A percentile compares a stretch with the other conserved stretches of the same genome.
phyloP scores from a whole-genome alignment of 1,140 invertebrate species.

The Camponotus vicinus region DNA sequence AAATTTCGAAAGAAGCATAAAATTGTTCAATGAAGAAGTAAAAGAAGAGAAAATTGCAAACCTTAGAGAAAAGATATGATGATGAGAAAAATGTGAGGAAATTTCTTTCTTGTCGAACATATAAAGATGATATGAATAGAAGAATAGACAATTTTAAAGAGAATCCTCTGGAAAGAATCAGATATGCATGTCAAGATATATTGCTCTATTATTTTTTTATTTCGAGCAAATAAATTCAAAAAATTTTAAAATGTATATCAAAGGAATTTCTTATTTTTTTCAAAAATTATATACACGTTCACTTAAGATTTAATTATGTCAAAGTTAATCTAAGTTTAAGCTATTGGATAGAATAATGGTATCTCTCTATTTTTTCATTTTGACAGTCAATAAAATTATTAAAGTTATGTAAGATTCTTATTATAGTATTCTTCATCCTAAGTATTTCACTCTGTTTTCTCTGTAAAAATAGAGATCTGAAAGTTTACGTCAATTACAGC shows the following conservation, averaged over 20 bases:
- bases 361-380: background rate
- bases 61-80: background rate
- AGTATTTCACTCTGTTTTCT: too few relatives aligned
- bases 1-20: background rate
- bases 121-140: background rate
- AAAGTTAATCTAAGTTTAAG: too few relatives aligned
- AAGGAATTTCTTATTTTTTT: background rate
- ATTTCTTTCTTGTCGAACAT: conserved; percentile 3
- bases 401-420: background rate
- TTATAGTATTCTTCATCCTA: too few relatives aligned
- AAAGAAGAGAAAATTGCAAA: background rate
- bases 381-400: background rate
- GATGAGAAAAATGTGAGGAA: background rate
- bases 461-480: conserved; percentile 4
- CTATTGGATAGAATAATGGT: background rate
- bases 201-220: background rate
- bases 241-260: background rate
- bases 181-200: background rate
- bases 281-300: background rate
- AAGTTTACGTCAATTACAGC: background rate
- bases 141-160: background rate
- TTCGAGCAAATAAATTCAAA: background rate
- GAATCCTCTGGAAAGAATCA: background rate
- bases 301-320: background rate
- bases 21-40: background rate